phyloP scores from a whole-genome alignment of 2,888 invertebrate species.

The Leptopilina drosophilae region DNA sequence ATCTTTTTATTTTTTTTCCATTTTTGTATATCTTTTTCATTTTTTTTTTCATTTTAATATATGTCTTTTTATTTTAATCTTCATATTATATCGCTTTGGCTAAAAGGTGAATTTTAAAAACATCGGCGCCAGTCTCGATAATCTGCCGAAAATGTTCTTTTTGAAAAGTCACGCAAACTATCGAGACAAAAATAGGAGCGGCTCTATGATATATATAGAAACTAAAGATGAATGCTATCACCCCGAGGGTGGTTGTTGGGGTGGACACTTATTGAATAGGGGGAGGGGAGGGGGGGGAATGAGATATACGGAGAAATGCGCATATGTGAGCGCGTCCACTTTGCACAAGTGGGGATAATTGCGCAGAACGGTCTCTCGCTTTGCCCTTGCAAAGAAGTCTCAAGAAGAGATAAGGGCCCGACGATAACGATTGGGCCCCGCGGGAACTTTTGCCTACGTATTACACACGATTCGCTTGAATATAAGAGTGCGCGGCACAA shows the following conservation, averaged over 20 bases:
- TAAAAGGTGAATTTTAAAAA: slow-evolving; percentile 7
- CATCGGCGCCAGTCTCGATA: slow-evolving; percentile 26
- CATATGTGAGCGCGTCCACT: slow-evolving; percentile 10
- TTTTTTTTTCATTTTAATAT: background rate
- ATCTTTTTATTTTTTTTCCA: background rate
- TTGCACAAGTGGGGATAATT: slow-evolving; percentile 70
- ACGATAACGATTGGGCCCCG: slow-evolving; percentile 75
- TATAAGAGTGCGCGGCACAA: slow-evolving; percentile 26
- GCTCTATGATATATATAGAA: background rate
- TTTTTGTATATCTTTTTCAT: background rate
- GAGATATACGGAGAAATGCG: slow-evolving; percentile 45
- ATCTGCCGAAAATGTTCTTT: background rate
- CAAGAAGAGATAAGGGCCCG: slow-evolving; percentile 73
- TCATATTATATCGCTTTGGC: background rate
- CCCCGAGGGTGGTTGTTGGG: slow-evolving; percentile 31
- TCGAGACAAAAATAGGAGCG: slow-evolving; percentile 2
- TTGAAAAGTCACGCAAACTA: slow-evolving; percentile 29
- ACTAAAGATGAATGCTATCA: slow-evolving; percentile 12
- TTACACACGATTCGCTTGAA: slow-evolving; percentile 58
- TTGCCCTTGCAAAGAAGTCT: slow-evolving; percentile 70
- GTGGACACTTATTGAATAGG: slow-evolving; percentile 11
- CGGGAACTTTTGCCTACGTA: slow-evolving; percentile 71
- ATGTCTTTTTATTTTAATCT: background rate
- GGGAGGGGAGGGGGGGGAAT: slow-evolving; percentile 27
- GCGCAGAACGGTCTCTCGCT: slow-evolving; percentile 70